A percentile compares a stretch with the other conserved stretches of the same genome.
Conservation (phyloP, 2,113 vertebrate genomes). For the Onychorhynchus coronatus region DNA sequence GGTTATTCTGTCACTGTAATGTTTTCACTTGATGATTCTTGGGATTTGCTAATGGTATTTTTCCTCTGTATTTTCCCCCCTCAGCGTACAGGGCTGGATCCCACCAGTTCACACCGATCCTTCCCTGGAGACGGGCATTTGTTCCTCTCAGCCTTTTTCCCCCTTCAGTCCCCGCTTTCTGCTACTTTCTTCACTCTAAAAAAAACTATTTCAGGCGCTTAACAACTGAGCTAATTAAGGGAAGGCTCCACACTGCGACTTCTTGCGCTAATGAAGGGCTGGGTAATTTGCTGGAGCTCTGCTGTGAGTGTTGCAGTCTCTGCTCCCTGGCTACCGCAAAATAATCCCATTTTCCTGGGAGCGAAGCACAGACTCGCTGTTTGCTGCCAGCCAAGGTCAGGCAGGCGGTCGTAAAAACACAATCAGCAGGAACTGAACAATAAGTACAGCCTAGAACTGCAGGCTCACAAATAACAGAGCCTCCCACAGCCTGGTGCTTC, state of each 20-base stretch:
- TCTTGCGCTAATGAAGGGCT: not conserved
- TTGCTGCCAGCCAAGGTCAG: not conserved
- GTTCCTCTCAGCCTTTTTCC: not conserved
- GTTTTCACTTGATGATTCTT: not conserved
- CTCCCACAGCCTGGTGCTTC: not conserved
- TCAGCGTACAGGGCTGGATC: not conserved
- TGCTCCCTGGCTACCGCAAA: not conserved
- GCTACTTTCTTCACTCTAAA: not conserved
- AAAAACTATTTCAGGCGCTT: not conserved
- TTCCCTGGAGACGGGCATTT: not conserved
- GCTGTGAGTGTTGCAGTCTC: not conserved
- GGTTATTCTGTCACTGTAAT: not conserved
- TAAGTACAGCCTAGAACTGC: not conserved
- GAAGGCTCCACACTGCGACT: not conserved
- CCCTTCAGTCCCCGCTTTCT: not conserved
- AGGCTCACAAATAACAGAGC: not conserved
- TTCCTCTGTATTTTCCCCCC: not conserved
- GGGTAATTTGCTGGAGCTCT: not conserved
- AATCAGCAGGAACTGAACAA: not conserved
- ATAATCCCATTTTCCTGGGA: not conserved
- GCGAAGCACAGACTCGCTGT: not conserved
- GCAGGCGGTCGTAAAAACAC: not conserved
- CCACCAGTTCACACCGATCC: accelerated
- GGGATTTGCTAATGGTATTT: not conserved
- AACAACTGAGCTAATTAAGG: not conserved